Evolutionary conservation across 2,797 vertebrate genomes (phyloP).

Genomic region (Masticophis lateralis): DNA sequence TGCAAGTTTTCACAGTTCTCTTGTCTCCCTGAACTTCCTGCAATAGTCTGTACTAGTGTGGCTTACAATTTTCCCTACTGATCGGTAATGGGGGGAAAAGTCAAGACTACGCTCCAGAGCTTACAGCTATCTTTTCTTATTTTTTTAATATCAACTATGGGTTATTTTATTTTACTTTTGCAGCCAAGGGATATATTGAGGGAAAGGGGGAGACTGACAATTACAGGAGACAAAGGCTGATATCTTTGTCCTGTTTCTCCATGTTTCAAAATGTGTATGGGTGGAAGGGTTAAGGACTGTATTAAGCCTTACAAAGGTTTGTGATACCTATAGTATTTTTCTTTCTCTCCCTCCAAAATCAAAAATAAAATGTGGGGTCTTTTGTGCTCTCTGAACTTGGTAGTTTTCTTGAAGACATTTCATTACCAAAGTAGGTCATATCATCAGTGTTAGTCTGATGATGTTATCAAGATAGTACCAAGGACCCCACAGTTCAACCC

Average conservation of each 20-base stretch:
- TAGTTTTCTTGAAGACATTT: not conserved
- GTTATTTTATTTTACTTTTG: not conserved
- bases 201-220: not conserved
- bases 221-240: not conserved
- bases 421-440: not conserved
- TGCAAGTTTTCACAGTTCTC: not conserved
- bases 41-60: not conserved
- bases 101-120: not conserved
- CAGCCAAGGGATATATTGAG: not conserved
- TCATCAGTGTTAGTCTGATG: not conserved
- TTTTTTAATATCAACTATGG: not conserved
- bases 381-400: not conserved
- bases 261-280: not conserved
- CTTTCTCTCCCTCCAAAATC: not conserved
- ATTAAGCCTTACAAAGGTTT: not conserved
- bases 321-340: not conserved
- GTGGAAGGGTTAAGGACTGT: not conserved
- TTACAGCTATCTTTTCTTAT: not conserved
- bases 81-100: not conserved
- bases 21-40: not conserved
- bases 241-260: not conserved
- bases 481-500: not conserved
- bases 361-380: not conserved
- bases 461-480: not conserved
- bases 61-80: not conserved